These are phyloP conservation scores for Patella depressa DNA, from an alignment of 2,888 invertebrate genomes.

Conservation along the genomic window DNA sequence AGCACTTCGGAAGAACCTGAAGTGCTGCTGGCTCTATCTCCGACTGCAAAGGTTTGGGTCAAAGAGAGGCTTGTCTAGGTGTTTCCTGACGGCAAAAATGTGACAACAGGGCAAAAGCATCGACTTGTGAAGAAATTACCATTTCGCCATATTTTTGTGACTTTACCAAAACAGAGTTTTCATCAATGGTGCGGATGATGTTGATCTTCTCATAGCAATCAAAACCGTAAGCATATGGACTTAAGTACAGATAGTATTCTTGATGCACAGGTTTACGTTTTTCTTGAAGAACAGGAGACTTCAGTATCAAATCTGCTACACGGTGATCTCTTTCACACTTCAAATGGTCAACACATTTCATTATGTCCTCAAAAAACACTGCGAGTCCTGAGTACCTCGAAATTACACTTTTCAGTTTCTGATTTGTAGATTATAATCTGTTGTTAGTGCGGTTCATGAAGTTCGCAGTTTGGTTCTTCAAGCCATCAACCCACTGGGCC, in stretches of 20 bases:
- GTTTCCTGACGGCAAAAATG: constrained; percentile 19
- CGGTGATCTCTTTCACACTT: constrained; percentile 23
- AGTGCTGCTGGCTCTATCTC: constrained; percentile 6
- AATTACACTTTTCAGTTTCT: constrained; percentile 29
- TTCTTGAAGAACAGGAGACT: constrained; percentile 15
- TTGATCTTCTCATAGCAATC: background rate
- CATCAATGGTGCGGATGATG: background rate
- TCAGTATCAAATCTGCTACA: constrained; percentile 18
- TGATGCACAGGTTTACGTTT: background rate
- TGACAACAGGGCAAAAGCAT: constrained; percentile 28
- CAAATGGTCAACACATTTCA: constrained; percentile 22
- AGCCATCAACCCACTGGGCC: constrained; percentile 32
- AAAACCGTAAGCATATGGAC: constrained; percentile 21
- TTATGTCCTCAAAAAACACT: constrained; percentile 22
- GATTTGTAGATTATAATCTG: too few relatives aligned
- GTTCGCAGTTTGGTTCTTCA: constrained; percentile 19
- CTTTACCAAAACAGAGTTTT: background rate
- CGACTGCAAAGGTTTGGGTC: constrained; percentile 15
- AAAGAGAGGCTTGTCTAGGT: constrained; percentile 1
- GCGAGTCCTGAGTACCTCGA: constrained; percentile 15
- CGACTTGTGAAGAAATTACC: constrained; percentile 20
- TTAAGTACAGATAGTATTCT: constrained; percentile 15
- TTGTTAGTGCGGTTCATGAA: constrained; percentile 31
- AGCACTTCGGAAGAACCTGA: background rate
- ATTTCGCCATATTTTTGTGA: constrained; percentile 3